Evolutionary conservation across 2,113 vertebrate species (phyloP).

Genomic region (Phalacrocorax brasilianus): DNA sequence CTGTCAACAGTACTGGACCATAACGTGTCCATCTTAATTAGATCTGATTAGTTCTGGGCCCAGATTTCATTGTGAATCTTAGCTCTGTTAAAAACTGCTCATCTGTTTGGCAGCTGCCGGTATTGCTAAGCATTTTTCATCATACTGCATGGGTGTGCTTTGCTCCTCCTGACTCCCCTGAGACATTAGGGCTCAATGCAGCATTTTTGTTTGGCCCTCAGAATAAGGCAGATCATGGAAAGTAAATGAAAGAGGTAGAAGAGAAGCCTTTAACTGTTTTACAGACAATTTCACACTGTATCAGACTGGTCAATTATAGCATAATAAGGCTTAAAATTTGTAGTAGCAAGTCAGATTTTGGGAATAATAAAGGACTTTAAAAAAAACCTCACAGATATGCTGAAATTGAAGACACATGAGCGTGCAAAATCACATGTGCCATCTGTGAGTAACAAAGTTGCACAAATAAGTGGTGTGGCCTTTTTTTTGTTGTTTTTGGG

Average conservation of each 20-base stretch:
- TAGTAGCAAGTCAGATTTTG: neutral
- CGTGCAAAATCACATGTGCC: neutral
- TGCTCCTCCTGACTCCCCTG: neutral
- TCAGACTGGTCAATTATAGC: neutral
- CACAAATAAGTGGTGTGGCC: neutral
- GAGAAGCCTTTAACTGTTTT: neutral
- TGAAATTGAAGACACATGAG: neutral
- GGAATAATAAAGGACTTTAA: neutral
- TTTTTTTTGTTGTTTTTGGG: neutral
- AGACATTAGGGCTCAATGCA: neutral
- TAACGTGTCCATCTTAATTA: constrained; percentile 83
- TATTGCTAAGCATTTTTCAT: constrained; percentile 30
- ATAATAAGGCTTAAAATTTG: neutral
- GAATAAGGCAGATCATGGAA: neutral
- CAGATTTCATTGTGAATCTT: constrained; percentile 64
- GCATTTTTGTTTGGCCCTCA: neutral
- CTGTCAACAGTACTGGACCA: constrained; percentile 68
- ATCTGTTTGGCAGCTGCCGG: constrained; percentile 73
- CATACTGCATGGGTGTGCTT: neutral
- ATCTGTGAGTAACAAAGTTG: neutral
- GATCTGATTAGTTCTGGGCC: constrained; percentile 78
- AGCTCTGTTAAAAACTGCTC: constrained; percentile 51
- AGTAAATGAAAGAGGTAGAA: neutral
- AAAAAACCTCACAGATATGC: neutral
- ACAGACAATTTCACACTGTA: neutral